phyloP scores from a whole-genome alignment of 2,888 invertebrate species.

The Lasioglossum leucozonium region DNA sequence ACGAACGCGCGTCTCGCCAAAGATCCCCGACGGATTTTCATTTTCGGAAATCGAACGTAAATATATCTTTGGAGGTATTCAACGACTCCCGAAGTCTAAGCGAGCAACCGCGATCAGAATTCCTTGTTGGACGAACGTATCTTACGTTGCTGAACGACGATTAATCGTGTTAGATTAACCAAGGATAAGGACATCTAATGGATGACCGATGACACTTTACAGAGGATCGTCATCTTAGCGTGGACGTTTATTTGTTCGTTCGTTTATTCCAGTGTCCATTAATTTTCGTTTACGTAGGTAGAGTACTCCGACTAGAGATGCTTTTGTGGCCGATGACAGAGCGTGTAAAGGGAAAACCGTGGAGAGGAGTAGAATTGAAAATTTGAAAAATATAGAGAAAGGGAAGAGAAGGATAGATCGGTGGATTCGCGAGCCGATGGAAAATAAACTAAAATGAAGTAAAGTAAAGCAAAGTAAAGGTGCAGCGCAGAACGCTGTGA shows the following conservation, averaged over 20 bases:
- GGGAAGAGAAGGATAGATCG: neutral
- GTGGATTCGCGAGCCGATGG: conserved; percentile 11
- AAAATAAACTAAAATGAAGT: conserved; percentile 1
- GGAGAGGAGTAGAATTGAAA: neutral
- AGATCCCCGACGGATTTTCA: neutral
- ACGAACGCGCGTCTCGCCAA: neutral
- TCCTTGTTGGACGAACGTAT: too few relatives aligned
- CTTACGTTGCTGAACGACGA: too few relatives aligned
- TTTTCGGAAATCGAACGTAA: neutral
- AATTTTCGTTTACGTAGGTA: too few relatives aligned
- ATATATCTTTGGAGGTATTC: neutral
- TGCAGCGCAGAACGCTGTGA: conserved; percentile 30
- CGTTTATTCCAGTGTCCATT: neutral
- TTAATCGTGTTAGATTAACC: too few relatives aligned
- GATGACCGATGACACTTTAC: neutral
- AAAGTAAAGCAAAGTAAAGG: conserved; percentile 1
- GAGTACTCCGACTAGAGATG: too few relatives aligned
- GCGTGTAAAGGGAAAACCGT: too few relatives aligned
- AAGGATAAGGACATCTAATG: neutral
- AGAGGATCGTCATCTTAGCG: neutral
- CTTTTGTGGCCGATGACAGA: too few relatives aligned
- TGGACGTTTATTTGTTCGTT: neutral
- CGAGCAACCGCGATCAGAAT: too few relatives aligned
- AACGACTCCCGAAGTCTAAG: too few relatives aligned
- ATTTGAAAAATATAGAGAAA: neutral